Conservation (phyloP, 2,888 invertebrate species). For the Palloptera scutellata region DNA sequence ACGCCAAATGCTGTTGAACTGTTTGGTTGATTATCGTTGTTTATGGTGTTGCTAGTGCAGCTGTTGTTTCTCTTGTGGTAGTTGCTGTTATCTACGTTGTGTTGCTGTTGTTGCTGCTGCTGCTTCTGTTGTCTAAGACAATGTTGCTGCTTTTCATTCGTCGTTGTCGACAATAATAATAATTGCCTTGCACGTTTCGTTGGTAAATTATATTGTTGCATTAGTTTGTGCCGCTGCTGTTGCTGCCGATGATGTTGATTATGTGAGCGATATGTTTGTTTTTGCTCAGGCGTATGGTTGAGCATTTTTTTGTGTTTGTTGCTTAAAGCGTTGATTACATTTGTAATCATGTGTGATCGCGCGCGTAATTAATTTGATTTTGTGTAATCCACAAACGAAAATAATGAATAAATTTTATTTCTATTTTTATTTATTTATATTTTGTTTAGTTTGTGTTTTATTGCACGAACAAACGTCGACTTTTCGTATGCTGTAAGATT, state of each 20-base stretch:
- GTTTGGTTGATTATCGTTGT: constrained; percentile 9
- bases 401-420: constrained; percentile 5
- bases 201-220: constrained; percentile 8
- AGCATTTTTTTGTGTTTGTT: constrained; percentile 18
- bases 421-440: background rate
- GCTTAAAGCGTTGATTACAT: constrained; percentile 15
- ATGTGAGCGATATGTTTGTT: constrained; percentile 22
- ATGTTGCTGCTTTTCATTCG: too few relatives aligned
- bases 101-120: background rate
- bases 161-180: constrained; percentile 7
- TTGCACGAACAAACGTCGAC: background rate
- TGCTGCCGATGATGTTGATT: constrained; percentile 16
- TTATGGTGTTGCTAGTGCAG: constrained; percentile 15
- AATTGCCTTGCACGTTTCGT: constrained; percentile 26
- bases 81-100: background rate
- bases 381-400: constrained; percentile 1
- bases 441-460: background rate
- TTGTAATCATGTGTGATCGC: constrained; percentile 27
- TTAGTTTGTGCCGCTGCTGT: background rate
- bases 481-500: constrained; percentile 5
- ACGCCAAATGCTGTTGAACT: constrained; percentile 44
- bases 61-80: constrained; percentile 13
- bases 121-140: constrained; percentile 13
- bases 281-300: constrained; percentile 17
- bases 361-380: constrained; percentile 31